Base-by-base conservation (phyloP, 1,140 invertebrate species). In the Drosophila bocqueti region DNA sequence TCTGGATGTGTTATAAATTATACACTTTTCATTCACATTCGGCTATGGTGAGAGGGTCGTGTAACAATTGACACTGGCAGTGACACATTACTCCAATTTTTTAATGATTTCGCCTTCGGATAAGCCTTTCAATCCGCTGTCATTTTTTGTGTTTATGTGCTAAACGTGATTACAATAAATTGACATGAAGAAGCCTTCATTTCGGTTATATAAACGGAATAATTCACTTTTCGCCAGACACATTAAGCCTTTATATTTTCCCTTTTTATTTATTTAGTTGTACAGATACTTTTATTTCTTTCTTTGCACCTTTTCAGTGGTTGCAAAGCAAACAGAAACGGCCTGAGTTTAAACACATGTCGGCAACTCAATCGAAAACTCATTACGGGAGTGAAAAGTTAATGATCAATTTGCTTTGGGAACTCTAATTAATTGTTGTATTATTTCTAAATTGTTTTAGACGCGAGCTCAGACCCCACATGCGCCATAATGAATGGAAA, bases 91-190 rank as follows among this genome's bases (percentile, higher is more conserved):
- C 13, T 63, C 46, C 45, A 80, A 71, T 76, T 76, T 31, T 55
- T n/a, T 34, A 52, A 16, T 21, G 64, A 79, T 79, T 38, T 65
- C 60, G 45, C 59, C 38, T 55, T 59, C 36, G 13, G 58, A 55
- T 36, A 71, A 54, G 15, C 31, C 40, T 64, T 77, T 78, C 26
- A 74, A 52, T 76, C 54, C 61, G 49, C 21, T 63, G 36, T 24
- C 15, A 72, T 61, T 73, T 60, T 72, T 57, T 60, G 52, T 29
- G 36, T 60, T 62, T 49, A 31, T 63, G 43, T 66, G 63, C 46
- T 47, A 71, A 83, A 85, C 83, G 83, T 85, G 83, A 86, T 86
- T 64, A 74, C 47, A 71, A 87, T 83, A 46, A 63, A 69, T 63
- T 63, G 49, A 21, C 49, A 36, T 58, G 18, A 49, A 54, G 16